Percentiles rank a stretch among this genome's conserved stretches.
These are phyloP conservation scores for Amblyornis subalaris DNA, from an alignment of 2,113 vertebrate species.

Conservation along the genomic window DNA sequence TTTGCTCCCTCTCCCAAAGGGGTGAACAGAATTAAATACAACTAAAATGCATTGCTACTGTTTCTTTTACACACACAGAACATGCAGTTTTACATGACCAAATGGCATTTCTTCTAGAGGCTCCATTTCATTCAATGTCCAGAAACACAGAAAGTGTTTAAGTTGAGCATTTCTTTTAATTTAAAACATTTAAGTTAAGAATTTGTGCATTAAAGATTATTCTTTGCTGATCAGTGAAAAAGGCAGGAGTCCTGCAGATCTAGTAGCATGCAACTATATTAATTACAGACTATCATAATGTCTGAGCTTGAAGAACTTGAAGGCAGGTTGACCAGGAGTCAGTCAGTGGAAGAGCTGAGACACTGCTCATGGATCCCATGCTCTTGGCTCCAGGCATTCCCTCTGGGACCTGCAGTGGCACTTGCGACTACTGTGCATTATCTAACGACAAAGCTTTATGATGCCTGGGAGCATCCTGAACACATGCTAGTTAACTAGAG, in stretches of 20 bases:
- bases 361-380: background rate
- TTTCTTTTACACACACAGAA: background rate
- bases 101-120: background rate
- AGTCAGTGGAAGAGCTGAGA: background rate
- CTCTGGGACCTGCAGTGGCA: background rate
- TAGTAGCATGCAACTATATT: rapidly evolving
- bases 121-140: background rate
- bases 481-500: background rate
- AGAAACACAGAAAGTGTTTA: background rate
- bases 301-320: background rate
- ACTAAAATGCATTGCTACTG: background rate
- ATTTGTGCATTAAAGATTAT: background rate
- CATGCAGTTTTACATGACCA: background rate
- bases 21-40: background rate
- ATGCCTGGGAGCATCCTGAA: background rate
- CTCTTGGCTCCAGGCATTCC: background rate
- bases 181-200: background rate
- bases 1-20: background rate
- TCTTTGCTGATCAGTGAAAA: background rate
- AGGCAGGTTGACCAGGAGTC: background rate
- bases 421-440: background rate
- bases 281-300: background rate
- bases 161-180: background rate
- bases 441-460: background rate
- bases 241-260: background rate